Base-by-base conservation (phyloP, 2,888 invertebrate genomes). In the Oscheius sp. region DNA sequence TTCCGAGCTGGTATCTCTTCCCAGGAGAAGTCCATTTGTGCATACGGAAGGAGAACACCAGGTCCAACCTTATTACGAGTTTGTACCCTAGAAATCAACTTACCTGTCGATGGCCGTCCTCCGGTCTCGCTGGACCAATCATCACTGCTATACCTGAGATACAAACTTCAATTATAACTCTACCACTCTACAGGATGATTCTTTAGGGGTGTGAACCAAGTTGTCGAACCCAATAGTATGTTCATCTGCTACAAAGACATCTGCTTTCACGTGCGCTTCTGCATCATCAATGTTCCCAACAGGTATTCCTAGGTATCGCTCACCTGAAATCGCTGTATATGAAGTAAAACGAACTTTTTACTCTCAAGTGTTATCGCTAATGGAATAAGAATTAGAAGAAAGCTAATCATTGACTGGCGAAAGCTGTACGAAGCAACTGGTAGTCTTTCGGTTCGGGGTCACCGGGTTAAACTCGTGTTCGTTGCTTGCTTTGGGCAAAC, bases 201-300 rank as follows among this genome's bases (percentile, higher is more conserved):
- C 63, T 47, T 33, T 21, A 4, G 63, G 10, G 3, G 47, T 48
- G 63, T 63, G 10, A 13, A 37, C 13, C 42, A 77, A 77, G 21
- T 77, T 73, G 2, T 63, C 62, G 51, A 77, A 58, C 4, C 72
- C 68, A n/a, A 77, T 51, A 5, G 77, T 75, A n/a, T 75, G 72
- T 21, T 75, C 71, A 42, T 77, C 77, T 21, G 77, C 71, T 13
- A 73, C 50, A 58, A 51, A 77, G 11, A 77, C 71, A 29, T 75
- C 58, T 11, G 71, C 74, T 13, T 37, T 42, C 3, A 74, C 55
- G 4, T 47, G 2, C 1, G 58, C 57, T 51, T 72, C 42, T 5
- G 32, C 33, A 32, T 73, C 62, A 2, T 55, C 51, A 10, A 73
- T 55, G 4, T 35, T 51, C 1, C 73, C 73, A 13, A 66, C n/a